Base-by-base conservation (phyloP, 2,113 vertebrate genomes). In the Pachyramphus minor region DNA sequence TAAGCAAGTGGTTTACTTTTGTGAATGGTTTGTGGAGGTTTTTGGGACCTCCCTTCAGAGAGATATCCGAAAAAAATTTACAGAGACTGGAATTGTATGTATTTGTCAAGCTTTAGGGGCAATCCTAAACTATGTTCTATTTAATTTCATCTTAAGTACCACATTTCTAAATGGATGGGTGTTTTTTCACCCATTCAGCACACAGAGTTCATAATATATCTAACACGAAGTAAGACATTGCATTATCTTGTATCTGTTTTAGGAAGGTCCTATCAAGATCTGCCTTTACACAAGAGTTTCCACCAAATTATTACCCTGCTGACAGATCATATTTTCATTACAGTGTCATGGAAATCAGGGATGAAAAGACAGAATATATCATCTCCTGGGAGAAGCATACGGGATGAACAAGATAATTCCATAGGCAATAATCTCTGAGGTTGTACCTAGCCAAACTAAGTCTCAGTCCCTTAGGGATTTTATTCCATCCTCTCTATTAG, bases 341-440 rank as follows among this genome's bases (percentile, higher is more conserved):
- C 0, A 1, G 16, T 41, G 66, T 69, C 41, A 47, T 47, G 50
- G 81, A 91, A 84, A 87, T 81, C 27, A 22, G 52, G 28, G 56
- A 45, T 78, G 47, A 59, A 95, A 94, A 77, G 63, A 83, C 6
- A 5, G 62, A 87, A 76, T 4, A 87, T 41, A 58, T 63, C 35
- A 56, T 67, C 31, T 90, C 72, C 72, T 50, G n/a, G 35, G 14
- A 8, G 30, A 12, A 69, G 12, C 55, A 69, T 59, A 69, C 15
- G 37, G 28, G n/a, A 19, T 79, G 35, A 87, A 64, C 37, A 31
- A 62, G n/a, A 11, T 85, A 85, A 82, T 90, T 87, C 78, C 67
- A 71, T 55, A 62, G 87, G 76, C 50, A 83, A 89, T 44, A 52
- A 87, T 47, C 58, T 93, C 37, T 58, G 71, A 85, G 84, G 23